Percentiles rank a stretch among this genome's conserved stretches.
These are phyloP conservation scores for Lichenostomus cassidix DNA, from an alignment of 2,113 vertebrate species.

Conservation along the genomic window DNA sequence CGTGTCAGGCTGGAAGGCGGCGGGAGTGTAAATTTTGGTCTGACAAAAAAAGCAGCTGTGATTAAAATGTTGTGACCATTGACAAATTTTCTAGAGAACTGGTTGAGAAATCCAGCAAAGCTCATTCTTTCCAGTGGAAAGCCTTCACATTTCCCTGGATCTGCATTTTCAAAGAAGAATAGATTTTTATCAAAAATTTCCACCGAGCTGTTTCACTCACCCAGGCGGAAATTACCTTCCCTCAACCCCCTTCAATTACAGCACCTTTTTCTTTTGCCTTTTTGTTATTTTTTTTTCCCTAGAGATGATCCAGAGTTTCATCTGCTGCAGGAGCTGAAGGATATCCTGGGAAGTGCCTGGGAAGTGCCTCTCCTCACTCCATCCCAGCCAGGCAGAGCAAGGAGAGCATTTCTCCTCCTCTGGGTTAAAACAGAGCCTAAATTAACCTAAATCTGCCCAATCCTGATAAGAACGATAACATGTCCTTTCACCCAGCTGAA, in stretches of 20 bases:
- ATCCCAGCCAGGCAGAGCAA: rapidly evolving
- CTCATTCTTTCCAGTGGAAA: conserved; percentile 51
- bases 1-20: not conserved
- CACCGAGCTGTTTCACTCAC: not conserved
- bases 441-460: not conserved
- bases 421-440: not conserved
- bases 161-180: conserved; percentile 9
- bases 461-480: not conserved
- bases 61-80: not conserved
- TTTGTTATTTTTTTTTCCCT: not conserved
- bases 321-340: not conserved
- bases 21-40: not conserved
- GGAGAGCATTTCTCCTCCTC: not conserved
- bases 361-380: not conserved
- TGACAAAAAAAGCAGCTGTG: not conserved
- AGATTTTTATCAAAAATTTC: conserved; percentile 42
- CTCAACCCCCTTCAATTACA: not conserved
- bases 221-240: conserved; percentile 25
- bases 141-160: conserved; percentile 1
- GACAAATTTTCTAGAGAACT: conserved; percentile 29
- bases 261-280: not conserved
- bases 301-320: not conserved
- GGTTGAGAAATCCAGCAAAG: conserved; percentile 42
- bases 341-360: not conserved
- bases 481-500: not conserved